These are phyloP conservation scores for Colistium nudipinnis DNA, from an alignment of 2,113 vertebrate species.

Conservation along the genomic window DNA sequence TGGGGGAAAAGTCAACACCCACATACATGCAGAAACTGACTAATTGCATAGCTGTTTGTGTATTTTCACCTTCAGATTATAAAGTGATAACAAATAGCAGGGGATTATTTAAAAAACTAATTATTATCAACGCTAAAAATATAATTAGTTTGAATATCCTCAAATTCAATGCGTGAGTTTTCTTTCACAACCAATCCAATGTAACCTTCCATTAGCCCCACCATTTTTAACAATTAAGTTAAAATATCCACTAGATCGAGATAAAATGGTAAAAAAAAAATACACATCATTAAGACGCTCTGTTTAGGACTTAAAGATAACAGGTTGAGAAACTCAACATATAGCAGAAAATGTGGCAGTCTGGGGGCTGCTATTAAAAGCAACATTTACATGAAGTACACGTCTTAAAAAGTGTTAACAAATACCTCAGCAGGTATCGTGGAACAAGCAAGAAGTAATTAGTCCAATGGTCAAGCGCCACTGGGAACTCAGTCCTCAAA, in stretches of 20 bases:
- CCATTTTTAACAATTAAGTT: conserved; percentile 24
- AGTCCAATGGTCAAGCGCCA: neutral
- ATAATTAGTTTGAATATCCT: conserved; percentile 31
- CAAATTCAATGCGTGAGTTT: conserved; percentile 9
- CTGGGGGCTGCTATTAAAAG: too few relatives aligned
- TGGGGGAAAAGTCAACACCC: neutral
- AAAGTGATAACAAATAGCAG: conserved; percentile 1
- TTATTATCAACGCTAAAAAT: conserved; percentile 15
- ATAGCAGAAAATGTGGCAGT: neutral
- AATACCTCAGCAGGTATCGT: neutral
- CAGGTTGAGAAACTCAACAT: neutral
- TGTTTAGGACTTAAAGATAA: neutral
- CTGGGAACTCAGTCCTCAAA: too few relatives aligned
- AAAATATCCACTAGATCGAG: conserved; percentile 18
- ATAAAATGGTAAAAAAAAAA: conserved; percentile 21
- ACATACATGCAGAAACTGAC: neutral
- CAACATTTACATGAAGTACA: neutral
- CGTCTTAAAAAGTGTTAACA: neutral
- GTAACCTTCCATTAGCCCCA: conserved; percentile 22
- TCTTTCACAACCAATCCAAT: conserved; percentile 25
- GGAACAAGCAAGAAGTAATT: neutral
- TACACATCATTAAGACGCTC: conserved; percentile 38
- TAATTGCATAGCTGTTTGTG: neutral
- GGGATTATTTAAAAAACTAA: conserved; percentile 6
- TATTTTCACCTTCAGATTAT: conserved; percentile 8